Conservation (phyloP, 2,113 vertebrate genomes). For the Corvus moneduloides region DNA sequence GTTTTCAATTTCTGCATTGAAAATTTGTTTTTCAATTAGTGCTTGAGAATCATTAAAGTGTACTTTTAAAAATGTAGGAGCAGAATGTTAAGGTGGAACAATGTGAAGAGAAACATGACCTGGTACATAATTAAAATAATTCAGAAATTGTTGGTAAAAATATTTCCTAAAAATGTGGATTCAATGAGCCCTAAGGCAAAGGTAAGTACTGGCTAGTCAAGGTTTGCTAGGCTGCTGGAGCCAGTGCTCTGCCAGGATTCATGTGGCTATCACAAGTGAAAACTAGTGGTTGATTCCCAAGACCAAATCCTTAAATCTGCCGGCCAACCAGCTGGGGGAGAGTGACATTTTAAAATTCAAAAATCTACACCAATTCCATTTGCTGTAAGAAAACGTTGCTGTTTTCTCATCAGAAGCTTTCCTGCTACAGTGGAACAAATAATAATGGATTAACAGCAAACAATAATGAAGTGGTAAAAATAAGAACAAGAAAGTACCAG, state of each 20-base stretch:
- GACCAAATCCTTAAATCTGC: not conserved
- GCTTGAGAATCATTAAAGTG: not conserved
- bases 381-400: not conserved
- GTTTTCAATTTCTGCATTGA: constrained; percentile 22
- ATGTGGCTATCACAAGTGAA: not conserved
- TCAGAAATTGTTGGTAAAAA: not conserved
- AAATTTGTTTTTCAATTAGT: constrained; percentile 25
- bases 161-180: not conserved
- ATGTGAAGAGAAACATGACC: not conserved
- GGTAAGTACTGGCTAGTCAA: not conserved
- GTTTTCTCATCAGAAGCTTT: not conserved
- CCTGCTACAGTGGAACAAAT: not conserved
- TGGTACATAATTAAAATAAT: not conserved
- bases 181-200: not conserved
- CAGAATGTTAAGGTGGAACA: not conserved
- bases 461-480: not conserved
- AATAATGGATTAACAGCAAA: not conserved
- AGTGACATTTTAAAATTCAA: not conserved
- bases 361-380: not conserved
- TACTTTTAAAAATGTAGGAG: not conserved
- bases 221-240: not conserved
- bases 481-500: not conserved
- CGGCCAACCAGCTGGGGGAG: not conserved
- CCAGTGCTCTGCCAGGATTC: not conserved
- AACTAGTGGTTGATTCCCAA: not conserved